Evolutionary conservation across 2,888 invertebrate genomes (phyloP), one percentile per base, ranked within the genome.

Genomic region (Rotaria macrura): DNA sequence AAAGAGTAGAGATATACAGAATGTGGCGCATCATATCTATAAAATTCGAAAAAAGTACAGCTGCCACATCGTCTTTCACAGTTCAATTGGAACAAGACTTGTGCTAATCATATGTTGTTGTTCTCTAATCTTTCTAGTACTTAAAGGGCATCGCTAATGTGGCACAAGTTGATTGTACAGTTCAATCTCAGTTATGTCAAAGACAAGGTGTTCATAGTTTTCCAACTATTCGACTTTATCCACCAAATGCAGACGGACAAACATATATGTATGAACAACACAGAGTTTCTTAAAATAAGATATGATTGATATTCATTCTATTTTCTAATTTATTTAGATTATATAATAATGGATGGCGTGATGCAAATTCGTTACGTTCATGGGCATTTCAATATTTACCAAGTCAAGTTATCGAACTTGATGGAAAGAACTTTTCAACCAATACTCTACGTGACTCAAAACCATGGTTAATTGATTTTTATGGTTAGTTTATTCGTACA

Each of bases 221-320:
- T 90, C 94, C 94, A 1, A 93, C 93, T 6, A 93, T 94, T 86
- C 91, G 94, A 85, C 89, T 94, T 43, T 94, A 94, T 90, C 94
- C 94, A 4, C 89, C 92, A 2, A 93, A 92, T 20, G 90, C 91
- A 0, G 87, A 85, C 1, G 88, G 88, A 10, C 84, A 87, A 29
- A 86, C 87, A 14, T 87, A 85, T 34, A 88, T 87, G 86, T 87
- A 88, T 88, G n/a, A n/a, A n/a, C n/a, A n/a, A n/a, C n/a, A n/a
- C n/a, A n/a, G n/a, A n/a, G n/a, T n/a, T n/a, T n/a, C n/a, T n/a
- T n/a, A n/a, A n/a, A n/a, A n/a, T n/a, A n/a, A n/a, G 47, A 47
- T 47, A 47, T 47, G 10, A 12, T 14, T 47, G 47, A 12, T 47
- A 47, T 47, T 47, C 14, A 3, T 47, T 47, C 14, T 47, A 12